A percentile compares a stretch with the other conserved stretches of the same genome.
Conservation (phyloP, 2,113 vertebrate genomes). For the Phocoena sinus region DNA sequence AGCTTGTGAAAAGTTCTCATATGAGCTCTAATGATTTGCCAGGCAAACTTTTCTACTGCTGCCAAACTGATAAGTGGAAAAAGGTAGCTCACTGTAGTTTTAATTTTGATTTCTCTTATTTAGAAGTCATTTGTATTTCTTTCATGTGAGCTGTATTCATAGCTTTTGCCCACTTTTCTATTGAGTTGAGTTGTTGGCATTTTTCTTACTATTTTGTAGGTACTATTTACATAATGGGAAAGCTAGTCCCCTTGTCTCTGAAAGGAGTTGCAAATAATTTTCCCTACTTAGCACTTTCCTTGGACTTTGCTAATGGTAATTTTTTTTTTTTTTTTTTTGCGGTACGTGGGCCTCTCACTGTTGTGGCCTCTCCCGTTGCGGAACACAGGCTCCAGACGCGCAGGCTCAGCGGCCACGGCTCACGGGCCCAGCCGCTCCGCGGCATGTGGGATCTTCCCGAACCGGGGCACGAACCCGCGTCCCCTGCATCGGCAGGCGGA, state of each 20-base stretch:
- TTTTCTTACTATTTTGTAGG: background rate
- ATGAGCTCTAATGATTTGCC: background rate
- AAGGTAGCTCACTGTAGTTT: background rate
- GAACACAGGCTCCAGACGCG: no score
- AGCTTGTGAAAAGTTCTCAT: background rate
- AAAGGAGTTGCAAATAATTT: background rate
- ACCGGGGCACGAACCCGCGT: no score
- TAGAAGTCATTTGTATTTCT: background rate
- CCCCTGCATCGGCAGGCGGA: no score
- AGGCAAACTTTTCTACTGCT: background rate
- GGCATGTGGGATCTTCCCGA: accelerated
- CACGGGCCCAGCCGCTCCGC: no score
- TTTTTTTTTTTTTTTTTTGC: background rate
- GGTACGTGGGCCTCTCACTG: no score
- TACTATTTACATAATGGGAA: background rate
- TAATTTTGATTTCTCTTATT: background rate
- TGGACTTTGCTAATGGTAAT: background rate
- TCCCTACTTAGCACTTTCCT: background rate
- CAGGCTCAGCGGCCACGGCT: no score
- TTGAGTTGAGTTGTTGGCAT: background rate
- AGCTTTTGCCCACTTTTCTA: background rate
- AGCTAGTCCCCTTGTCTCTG: background rate
- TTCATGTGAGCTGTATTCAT: background rate
- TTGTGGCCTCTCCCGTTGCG: no score
- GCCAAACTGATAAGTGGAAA: background rate